Conservation (phyloP, 2,797 vertebrate genomes). For the Chloroceryle amazona region DNA sequence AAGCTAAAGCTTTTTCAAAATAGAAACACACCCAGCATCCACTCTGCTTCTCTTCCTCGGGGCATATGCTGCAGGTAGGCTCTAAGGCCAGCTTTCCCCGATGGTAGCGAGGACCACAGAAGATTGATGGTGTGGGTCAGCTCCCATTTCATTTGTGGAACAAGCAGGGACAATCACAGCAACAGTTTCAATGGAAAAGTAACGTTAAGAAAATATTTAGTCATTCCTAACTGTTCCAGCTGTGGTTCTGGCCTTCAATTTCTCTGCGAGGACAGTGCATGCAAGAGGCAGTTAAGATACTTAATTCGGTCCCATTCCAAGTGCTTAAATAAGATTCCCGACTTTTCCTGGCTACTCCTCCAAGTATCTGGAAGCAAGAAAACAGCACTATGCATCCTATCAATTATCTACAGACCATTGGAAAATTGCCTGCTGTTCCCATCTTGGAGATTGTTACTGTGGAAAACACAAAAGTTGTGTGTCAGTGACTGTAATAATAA, state of each 20-base stretch:
- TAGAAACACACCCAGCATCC: background rate
- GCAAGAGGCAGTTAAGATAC: background rate
- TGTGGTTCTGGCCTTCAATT: conserved; percentile 17
- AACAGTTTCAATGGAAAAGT: background rate
- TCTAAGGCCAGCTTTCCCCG: background rate
- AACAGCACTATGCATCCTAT: background rate
- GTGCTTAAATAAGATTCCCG: background rate
- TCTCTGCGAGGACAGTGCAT: background rate
- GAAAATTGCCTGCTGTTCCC: background rate
- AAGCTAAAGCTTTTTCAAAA: background rate
- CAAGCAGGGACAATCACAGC: background rate
- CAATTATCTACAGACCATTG: background rate
- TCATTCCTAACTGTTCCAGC: background rate
- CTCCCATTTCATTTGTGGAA: background rate
- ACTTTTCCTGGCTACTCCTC: background rate
- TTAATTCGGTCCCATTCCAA: conserved; percentile 9
- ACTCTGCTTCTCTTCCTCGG: background rate
- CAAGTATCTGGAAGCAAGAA: background rate
- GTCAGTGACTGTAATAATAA: background rate
- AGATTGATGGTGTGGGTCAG: background rate
- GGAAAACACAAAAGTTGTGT: background rate
- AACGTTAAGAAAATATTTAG: conserved; percentile 4
- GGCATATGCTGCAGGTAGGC: background rate
- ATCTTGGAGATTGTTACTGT: background rate
- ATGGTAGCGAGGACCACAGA: background rate